These are phyloP conservation scores for Heterotis niloticus DNA, from an alignment of 2,113 vertebrate species.

Conservation along the genomic window DNA sequence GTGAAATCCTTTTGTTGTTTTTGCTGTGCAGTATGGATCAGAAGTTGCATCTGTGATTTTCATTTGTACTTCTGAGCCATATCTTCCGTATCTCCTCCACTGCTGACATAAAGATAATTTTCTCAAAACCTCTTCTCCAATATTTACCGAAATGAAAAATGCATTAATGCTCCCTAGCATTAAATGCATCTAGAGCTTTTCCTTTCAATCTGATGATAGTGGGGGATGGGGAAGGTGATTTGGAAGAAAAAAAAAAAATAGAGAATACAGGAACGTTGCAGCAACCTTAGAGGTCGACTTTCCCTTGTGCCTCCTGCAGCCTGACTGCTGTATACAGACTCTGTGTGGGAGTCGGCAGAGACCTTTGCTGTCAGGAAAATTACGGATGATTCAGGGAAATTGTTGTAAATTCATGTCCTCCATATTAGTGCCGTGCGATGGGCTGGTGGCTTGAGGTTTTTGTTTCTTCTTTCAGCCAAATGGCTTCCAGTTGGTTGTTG, in stretches of 20 bases:
- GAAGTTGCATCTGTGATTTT: slow-evolving; percentile 10
- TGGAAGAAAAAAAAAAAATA: not conserved
- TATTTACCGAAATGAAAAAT: not conserved
- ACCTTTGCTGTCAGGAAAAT: slow-evolving; percentile 13
- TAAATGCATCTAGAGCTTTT: not conserved
- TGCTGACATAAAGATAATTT: not conserved
- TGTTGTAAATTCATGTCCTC: not conserved
- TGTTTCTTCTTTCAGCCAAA: not conserved
- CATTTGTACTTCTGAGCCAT: not conserved
- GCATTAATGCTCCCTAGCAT: not conserved
- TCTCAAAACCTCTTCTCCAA: not conserved
- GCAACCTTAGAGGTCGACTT: not conserved
- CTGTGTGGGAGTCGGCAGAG: not conserved
- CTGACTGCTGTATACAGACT: not conserved
- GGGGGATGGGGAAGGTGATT: not conserved
- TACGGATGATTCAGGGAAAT: slow-evolving; percentile 2
- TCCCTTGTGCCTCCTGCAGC: not conserved
- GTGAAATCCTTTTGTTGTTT: not conserved
- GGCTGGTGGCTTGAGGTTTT: not conserved
- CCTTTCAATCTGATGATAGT: not conserved
- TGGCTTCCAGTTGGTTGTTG: not conserved
- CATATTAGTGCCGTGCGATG: not conserved
- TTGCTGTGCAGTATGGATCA: not conserved
- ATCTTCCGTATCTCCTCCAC: slow-evolving; percentile 4
- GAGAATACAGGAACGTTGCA: too few relatives aligned